Conservation (phyloP, 2,888 invertebrate species). For the Dryadula phaetusa region DNA sequence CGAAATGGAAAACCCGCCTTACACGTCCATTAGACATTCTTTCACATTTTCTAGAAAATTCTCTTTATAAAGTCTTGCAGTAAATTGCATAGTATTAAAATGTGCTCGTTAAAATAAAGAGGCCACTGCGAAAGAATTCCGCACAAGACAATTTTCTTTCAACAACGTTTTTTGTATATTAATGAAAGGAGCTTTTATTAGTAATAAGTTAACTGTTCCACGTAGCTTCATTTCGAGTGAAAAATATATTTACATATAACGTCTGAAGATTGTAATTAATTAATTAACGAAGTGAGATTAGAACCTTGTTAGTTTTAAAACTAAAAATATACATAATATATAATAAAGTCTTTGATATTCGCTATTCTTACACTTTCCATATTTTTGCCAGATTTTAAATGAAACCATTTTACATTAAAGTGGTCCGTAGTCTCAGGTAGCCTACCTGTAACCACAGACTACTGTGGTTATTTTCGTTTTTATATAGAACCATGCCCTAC, state of each 20-base stretch:
- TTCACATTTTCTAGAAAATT: conserved; percentile 39
- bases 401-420: no score
- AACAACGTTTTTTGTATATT: conserved; percentile 39
- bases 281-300: neutral
- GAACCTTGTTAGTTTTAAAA: neutral
- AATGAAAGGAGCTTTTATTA: conserved; percentile 31
- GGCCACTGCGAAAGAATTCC: conserved; percentile 38
- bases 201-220: conserved; percentile 23
- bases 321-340: no score
- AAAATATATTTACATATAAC: neutral
- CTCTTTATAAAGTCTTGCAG: conserved; percentile 39
- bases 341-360: no score
- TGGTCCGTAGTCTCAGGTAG: no score
- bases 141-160: conserved; percentile 42
- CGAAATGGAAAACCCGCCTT: conserved; percentile 33
- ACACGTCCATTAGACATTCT: conserved; percentile 38
- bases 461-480: no score
- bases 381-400: no score
- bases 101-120: conserved; percentile 43
- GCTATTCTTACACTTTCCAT: no score
- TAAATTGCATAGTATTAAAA: conserved; percentile 43
- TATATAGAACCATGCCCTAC: no score
- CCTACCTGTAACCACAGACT: no score
- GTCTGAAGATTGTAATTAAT: neutral
- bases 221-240: conserved; percentile 7